Percentiles rank a stretch among this genome's conserved stretches.
phyloP scores from a whole-genome alignment of 2,113 vertebrate genomes.

The Cavia aperea region DNA sequence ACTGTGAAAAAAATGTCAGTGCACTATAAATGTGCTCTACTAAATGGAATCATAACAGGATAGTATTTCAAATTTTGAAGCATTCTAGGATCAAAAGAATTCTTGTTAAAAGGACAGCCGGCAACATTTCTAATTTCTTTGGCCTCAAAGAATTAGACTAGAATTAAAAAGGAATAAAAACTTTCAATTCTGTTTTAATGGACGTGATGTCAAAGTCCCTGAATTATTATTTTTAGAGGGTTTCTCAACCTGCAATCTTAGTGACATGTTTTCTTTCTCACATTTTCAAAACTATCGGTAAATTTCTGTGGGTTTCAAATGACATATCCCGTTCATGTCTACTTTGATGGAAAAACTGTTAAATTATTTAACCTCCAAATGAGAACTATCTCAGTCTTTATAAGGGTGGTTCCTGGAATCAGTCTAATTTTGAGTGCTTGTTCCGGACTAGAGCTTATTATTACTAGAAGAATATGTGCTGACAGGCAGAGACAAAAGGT shows the following conservation, averaged over 20 bases:
- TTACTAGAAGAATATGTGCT: constrained; percentile 62
- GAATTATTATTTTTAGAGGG: not conserved
- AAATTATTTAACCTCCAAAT: constrained; percentile 58
- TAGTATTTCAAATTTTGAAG: constrained; percentile 29
- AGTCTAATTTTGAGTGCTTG: constrained; percentile 58
- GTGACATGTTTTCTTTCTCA: not conserved
- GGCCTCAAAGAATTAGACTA: not conserved
- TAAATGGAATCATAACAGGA: not conserved
- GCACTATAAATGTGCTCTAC: not conserved
- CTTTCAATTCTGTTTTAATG: not conserved
- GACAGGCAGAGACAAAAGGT: constrained; percentile 70
- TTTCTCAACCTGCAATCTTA: not conserved
- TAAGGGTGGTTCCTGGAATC: constrained; percentile 57
- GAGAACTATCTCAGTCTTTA: constrained; percentile 35
- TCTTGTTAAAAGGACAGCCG: constrained; percentile 1
- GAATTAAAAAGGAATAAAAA: constrained; percentile 30
- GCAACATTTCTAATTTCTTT: not conserved
- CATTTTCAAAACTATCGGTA: constrained; percentile 45
- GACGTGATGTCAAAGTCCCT: not conserved
- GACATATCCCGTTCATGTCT: not conserved
- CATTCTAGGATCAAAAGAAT: constrained; percentile 42
- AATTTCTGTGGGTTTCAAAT: constrained; percentile 32
- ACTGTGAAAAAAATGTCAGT: not conserved
- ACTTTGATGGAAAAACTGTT: constrained; percentile 26
- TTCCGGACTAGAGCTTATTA: constrained; percentile 60